Evolutionary conservation across 2,113 vertebrate species (phyloP), one percentile per base, ranked within the genome.

Genomic region (Nymphicus hollandicus): DNA sequence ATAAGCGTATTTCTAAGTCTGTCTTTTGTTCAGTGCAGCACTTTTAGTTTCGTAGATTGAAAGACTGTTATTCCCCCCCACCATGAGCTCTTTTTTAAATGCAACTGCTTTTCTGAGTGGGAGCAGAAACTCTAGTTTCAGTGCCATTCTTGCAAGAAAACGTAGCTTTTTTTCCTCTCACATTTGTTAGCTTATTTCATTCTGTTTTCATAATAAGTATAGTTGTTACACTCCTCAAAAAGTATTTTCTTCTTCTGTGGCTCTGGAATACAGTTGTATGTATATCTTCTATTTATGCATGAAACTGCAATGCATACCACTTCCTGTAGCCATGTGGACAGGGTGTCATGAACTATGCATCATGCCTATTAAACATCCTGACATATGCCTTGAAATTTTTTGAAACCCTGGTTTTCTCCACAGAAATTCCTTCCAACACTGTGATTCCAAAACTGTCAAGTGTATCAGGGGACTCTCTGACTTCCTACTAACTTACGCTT

Each of bases 131-230:
- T 68, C 66, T 9, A 16, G 3, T 92, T 93, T 87, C 35, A 71
- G 5, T 50, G 23, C 5, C 16, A 55, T 60, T 86, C 29, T 53
- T 73, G 15, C 11, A 87, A 85, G 33, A 74, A 56, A 87, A 76
- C 28, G 2, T 55, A 41, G 1, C 0, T 0, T 3, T 71, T 64
- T 86, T 69, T 10, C 6, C 10, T n/a, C 35, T 70, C 2, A 5
- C 71, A 11, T 84, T 58, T 60, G 3, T 63, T 47, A 60, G 3
- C 6, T 19, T 77, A 8, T 52, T 81, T 66, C 58, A 1, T 39
- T 66, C 31, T 70, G 5, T 17, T 72, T 78, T 56, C 55, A 20
- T 86, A 44, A 24, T 1, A 1, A 39, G 1, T 41, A 25, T 37
- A 14, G 11, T 46, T 73, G 50, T n/a, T 74, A 14, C 10, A 15